Conservation (phyloP, 2,797 vertebrate species). For the Prunella strophiata region DNA sequence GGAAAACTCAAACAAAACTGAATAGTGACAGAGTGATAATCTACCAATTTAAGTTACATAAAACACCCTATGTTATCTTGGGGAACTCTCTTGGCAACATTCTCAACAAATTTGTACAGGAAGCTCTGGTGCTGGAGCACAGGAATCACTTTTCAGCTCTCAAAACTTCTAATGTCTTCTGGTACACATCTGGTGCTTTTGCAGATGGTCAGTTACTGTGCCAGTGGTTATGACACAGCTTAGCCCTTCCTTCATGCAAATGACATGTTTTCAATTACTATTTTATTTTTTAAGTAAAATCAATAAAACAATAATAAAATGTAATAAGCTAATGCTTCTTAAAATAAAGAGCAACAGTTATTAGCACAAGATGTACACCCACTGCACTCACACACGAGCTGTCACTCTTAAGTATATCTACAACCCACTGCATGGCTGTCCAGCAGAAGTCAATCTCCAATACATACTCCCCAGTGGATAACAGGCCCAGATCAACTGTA, state of each 20-base stretch:
- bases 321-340: neutral
- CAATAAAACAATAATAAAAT: neutral
- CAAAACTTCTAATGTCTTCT: neutral
- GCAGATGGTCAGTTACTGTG: neutral
- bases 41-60: neutral
- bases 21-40: neutral
- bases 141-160: neutral
- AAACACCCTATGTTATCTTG: neutral
- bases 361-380: rapidly evolving
- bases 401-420: rapidly evolving
- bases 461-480: rapidly evolving
- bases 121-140: neutral
- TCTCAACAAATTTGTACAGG: neutral
- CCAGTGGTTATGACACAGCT: rapidly evolving
- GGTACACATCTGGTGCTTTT: neutral
- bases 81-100: neutral
- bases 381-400: rapidly evolving
- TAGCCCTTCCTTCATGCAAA: neutral
- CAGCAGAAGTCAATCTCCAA: neutral
- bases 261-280: neutral
- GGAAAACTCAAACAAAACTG: neutral
- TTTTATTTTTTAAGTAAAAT: neutral
- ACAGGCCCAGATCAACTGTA: neutral
- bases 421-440: neutral
- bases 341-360: neutral